Percentiles rank a stretch among this genome's conserved stretches.
These are phyloP conservation scores for Zaprionus taronus DNA, from an alignment of 1,140 invertebrate genomes.

Conservation along the genomic window DNA sequence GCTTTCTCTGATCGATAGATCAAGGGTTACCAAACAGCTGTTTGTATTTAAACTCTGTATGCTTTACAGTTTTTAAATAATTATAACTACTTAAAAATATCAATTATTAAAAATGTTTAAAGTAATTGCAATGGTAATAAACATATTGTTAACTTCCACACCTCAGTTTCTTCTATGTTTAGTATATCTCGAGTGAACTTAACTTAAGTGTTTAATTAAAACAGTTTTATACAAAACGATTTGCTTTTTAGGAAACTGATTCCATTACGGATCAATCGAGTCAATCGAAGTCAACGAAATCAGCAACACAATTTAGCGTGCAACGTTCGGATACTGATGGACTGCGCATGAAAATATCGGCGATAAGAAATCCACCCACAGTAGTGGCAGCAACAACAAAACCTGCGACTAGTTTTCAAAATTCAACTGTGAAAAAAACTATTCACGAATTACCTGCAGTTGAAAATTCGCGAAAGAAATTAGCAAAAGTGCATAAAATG, in stretches of 20 bases:
- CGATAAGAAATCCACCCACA: slow-evolving; percentile 66
- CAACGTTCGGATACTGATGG: slow-evolving; percentile 80
- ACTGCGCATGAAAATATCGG: slow-evolving; percentile 82
- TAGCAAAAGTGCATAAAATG: slow-evolving; percentile 42
- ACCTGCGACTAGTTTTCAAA: slow-evolving; percentile 19
- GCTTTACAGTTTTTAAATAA: neutral
- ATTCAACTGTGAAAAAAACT: neutral
- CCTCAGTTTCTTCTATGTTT: neutral
- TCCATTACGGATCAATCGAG: slow-evolving; percentile 79
- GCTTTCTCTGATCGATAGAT: slow-evolving; percentile 8
- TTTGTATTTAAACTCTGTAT: neutral
- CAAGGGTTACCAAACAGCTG: neutral
- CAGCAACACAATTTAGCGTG: slow-evolving; percentile 81
- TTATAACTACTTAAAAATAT: neutral
- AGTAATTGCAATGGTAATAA: neutral
- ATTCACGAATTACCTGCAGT: neutral
- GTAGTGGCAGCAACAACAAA: slow-evolving; percentile 26
- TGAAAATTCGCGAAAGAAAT: slow-evolving; percentile 37
- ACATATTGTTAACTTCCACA: neutral
- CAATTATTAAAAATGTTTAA: neutral
- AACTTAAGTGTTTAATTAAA: neutral
- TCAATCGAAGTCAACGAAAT: slow-evolving; percentile 74
- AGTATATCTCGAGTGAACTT: slow-evolving; percentile 4
- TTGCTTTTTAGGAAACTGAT: slow-evolving; percentile 63
- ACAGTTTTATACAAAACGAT: slow-evolving; percentile 1